Evolutionary conservation across 2,797 vertebrate species (phyloP).

Genomic region (Falco columbarius): DNA sequence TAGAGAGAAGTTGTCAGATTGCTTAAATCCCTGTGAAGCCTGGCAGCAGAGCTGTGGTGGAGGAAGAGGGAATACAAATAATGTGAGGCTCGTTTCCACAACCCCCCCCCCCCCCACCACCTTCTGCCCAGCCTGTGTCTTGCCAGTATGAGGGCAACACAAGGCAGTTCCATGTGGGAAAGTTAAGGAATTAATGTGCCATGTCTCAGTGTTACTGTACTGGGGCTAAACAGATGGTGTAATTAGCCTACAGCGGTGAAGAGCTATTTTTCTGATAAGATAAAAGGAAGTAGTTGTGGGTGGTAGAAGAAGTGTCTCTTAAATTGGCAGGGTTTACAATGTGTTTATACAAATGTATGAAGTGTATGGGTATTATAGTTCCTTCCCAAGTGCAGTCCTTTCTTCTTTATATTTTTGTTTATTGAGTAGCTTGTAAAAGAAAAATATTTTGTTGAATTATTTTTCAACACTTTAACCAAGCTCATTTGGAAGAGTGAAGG

Average conservation of each 20-base stretch:
- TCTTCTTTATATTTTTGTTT: not conserved
- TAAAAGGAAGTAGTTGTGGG: conserved; percentile 76
- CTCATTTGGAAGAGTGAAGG: not conserved
- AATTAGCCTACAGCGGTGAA: conserved; percentile 76
- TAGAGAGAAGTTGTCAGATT: conserved; percentile 68
- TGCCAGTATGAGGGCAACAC: conserved; percentile 56
- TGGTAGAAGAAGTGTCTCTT: conserved; percentile 59
- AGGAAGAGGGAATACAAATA: conserved; percentile 66
- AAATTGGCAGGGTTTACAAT: conserved; percentile 50
- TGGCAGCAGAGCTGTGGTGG: conserved; percentile 11
- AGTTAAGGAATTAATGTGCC: conserved; percentile 78
- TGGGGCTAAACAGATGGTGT: conserved; percentile 80
- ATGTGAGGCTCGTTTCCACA: not conserved
- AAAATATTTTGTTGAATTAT: not conserved
- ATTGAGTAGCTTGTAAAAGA: not conserved
- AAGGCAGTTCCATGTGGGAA: conserved; percentile 70
- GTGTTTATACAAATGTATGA: conserved; percentile 39
- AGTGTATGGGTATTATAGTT: not conserved
- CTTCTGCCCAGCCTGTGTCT: conserved; percentile 38
- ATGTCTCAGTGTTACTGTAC: conserved; percentile 65
- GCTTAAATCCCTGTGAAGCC: conserved; percentile 58
- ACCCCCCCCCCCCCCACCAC: not conserved
- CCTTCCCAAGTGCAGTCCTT: not conserved
- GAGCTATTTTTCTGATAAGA: conserved; percentile 71
- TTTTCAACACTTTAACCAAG: not conserved